These are phyloP conservation scores for Drosophila differens DNA, from an alignment of 2,888 invertebrate species.

Conservation along the genomic window DNA sequence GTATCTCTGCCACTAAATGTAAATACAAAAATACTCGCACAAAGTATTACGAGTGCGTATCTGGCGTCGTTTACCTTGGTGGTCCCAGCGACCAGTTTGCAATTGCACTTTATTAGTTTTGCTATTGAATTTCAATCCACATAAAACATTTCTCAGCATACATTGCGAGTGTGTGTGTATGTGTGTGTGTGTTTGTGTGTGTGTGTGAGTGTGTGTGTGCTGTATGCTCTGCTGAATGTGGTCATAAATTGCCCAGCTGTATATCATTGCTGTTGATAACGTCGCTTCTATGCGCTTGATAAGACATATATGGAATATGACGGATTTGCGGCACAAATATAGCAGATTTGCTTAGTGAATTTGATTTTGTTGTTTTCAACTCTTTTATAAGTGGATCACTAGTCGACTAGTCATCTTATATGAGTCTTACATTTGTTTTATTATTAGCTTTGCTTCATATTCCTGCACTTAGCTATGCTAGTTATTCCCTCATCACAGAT, in stretches of 20 bases:
- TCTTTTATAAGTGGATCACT: background rate
- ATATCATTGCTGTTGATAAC: slow-evolving; percentile 14
- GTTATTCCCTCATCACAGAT: background rate
- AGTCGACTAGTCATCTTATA: background rate
- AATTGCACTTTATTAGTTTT: slow-evolving; percentile 78
- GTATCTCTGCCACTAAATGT: slow-evolving; percentile 23
- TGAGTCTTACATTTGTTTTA: too few relatives aligned
- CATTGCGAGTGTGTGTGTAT: background rate
- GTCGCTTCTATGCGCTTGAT: background rate
- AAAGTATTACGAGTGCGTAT: background rate
- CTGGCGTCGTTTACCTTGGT: slow-evolving; percentile 32
- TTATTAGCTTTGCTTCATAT: too few relatives aligned
- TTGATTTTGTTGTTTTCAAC: background rate
- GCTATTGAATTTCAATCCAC: slow-evolving; percentile 68
- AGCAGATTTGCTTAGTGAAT: background rate
- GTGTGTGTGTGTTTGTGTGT: slow-evolving; percentile 18
- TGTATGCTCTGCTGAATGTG: slow-evolving; percentile 7
- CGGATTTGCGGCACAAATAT: background rate
- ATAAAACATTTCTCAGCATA: slow-evolving; percentile 31
- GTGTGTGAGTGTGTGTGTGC: slow-evolving; percentile 1
- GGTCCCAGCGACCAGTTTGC: slow-evolving; percentile 46
- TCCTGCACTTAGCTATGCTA: too few relatives aligned
- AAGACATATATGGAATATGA: background rate
- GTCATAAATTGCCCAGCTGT: slow-evolving; percentile 16
- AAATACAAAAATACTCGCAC: slow-evolving; percentile 40